These are phyloP conservation scores for Margarornis squamiger DNA, from an alignment of 2,797 vertebrate species.

Conservation along the genomic window DNA sequence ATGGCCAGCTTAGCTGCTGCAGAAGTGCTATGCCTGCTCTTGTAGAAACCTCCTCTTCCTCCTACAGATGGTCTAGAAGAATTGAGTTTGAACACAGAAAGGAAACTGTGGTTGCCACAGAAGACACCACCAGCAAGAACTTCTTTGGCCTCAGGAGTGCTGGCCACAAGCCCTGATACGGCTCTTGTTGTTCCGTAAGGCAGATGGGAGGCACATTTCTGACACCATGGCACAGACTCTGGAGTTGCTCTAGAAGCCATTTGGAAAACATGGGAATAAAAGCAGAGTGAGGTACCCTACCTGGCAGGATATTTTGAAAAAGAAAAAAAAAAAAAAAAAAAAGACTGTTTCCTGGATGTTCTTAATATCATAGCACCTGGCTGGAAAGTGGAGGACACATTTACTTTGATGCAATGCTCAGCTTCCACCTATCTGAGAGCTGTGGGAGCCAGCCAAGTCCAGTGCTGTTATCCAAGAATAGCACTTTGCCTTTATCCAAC, in stretches of 20 bases:
- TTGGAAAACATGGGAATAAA: neutral
- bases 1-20: neutral
- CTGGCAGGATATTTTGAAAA: neutral
- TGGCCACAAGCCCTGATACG: accelerated
- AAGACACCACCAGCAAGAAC: neutral
- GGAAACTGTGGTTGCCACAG: neutral
- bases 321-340: neutral
- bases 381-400: neutral
- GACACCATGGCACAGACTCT: accelerated
- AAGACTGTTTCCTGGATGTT: neutral
- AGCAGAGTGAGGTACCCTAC: neutral
- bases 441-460: neutral
- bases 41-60: neutral
- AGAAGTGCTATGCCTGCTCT: neutral
- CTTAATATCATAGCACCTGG: neutral
- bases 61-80: neutral
- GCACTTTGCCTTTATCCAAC: neutral
- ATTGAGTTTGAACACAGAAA: neutral
- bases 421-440: neutral
- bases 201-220: accelerated
- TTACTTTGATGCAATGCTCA: accelerated
- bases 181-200: accelerated
- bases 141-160: neutral
- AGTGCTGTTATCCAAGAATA: neutral
- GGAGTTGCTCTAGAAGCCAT: neutral